A percentile compares a stretch with the other conserved stretches of the same genome.
Conservation (phyloP, 1,140 invertebrate genomes). For the Drosophila elegans region DNA sequence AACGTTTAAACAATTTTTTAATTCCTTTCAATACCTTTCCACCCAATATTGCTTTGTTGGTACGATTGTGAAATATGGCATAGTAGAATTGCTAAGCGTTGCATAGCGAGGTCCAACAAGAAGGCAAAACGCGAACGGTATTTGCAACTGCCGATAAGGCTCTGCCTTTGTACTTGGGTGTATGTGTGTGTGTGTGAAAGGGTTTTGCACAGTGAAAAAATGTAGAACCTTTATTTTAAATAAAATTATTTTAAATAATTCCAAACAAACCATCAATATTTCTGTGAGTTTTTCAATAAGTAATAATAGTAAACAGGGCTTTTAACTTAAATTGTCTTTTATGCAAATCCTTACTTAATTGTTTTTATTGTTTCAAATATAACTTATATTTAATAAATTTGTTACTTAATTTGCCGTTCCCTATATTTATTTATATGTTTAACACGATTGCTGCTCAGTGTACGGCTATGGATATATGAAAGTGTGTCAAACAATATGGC, state of each 20-base stretch:
- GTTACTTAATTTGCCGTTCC: too few relatives aligned
- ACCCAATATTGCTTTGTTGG: slow-evolving; percentile 28
- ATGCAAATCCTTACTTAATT: too few relatives aligned
- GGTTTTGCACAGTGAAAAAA: slow-evolving; percentile 1
- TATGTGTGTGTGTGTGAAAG: not conserved
- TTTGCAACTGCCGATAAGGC: slow-evolving; percentile 57
- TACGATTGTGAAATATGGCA: slow-evolving; percentile 59
- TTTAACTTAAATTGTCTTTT: too few relatives aligned
- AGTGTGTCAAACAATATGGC: slow-evolving; percentile 67
- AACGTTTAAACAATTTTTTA: not conserved
- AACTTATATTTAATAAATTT: too few relatives aligned
- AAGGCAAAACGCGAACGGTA: slow-evolving; percentile 63
- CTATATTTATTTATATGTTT: too few relatives aligned
- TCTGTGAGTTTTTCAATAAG: too few relatives aligned
- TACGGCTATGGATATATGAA: not conserved
- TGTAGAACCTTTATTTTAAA: too few relatives aligned
- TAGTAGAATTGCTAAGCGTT: slow-evolving; percentile 65
- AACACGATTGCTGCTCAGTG: not conserved
- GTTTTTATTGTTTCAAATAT: too few relatives aligned
- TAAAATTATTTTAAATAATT: not conserved
- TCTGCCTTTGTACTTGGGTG: slow-evolving; percentile 13
- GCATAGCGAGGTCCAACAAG: slow-evolving; percentile 49
- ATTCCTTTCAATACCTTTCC: not conserved
- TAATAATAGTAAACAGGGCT: too few relatives aligned
- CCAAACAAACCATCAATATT: not conserved